Evolutionary conservation across 2,888 invertebrate species (phyloP).

Genomic region (Pomacea canaliculata): DNA sequence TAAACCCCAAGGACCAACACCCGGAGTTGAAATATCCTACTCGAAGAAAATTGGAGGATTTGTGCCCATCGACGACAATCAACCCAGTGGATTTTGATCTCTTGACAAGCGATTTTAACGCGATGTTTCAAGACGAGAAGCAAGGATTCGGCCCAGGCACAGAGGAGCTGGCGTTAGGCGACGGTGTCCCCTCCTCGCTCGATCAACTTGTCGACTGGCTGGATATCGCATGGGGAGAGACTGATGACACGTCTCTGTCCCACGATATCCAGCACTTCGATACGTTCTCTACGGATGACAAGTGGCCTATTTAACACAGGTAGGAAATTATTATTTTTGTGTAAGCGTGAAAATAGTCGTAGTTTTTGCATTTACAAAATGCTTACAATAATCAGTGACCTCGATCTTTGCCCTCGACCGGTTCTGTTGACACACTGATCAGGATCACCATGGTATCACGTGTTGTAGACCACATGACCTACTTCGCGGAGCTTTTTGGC

Average conservation of each 20-base stretch:
- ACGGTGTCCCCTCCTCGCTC: conserved; percentile 48
- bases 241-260: conserved; percentile 33
- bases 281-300: conserved; percentile 60
- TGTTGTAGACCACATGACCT: neutral
- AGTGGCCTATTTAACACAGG: conserved; percentile 65
- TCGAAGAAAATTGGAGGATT: too few species aligned
- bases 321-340: conserved; percentile 32
- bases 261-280: conserved; percentile 51
- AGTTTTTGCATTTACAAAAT: neutral
- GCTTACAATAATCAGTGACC: too few species aligned
- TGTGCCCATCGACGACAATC: neutral
- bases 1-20: too few species aligned
- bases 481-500: neutral
- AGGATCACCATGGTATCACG: too few species aligned
- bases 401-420: too few species aligned
- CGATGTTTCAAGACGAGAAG: conserved; percentile 22
- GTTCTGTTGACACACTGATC: too few species aligned
- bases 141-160: conserved; percentile 21
- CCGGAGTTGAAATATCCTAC: too few species aligned
- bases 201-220: conserved; percentile 58
- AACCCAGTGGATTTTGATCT: conserved; percentile 5
- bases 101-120: conserved; percentile 17
- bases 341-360: neutral
- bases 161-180: neutral
- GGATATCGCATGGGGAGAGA: conserved; percentile 45